Base-by-base conservation (phyloP, 2,888 invertebrate genomes). In the Dyspetes luteomarginatus region DNA sequence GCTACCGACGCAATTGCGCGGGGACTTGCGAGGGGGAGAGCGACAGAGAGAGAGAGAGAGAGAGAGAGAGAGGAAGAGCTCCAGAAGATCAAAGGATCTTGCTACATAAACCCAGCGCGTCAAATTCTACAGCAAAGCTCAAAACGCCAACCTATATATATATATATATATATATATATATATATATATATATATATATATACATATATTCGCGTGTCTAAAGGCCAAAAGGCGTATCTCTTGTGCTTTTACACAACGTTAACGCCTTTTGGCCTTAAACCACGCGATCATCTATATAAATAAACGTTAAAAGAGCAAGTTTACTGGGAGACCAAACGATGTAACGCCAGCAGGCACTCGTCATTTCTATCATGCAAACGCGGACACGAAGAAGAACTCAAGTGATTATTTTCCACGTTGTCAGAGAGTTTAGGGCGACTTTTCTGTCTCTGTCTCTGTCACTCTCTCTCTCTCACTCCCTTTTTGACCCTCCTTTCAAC, bases 381-480 rank as follows among this genome's bases (percentile, higher is more conserved):
- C 26, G 12, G 41, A 69, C 26, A 15, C 30, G 24, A 55, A 22
- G 69, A 64, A n/a, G n/a, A 58, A 43, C 36, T 60, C 3, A 71
- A 76, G 67, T 45, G 58, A 75, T 58, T 60, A 72, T 77, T 81
- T 79, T 71, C 75, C 79, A 24, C 78, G 55, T 73, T 67, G 52
- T 82, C 78, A 72, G 73, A 58, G 67, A 81, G 84, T 82, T 84
- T 69, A 50, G 19, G 36, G 45, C 58, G 69, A 65, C 60, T 75
- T 75, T 65, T 30, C 50, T 3, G 52, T 73, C 3, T 12, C 43
- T 0, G n/a, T 0, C 24, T 28, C 62, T 3, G 7, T 19, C 50
- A 12, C 41, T 15, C 7, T 22, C 30, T 45, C 24, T 58, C 48
- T 36, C 45, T 15, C 43, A 1, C 60, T 50, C 41, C 12, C 56